Evolutionary conservation across 2,888 invertebrate genomes (phyloP).

Genomic region (Strigamia maritima): DNA sequence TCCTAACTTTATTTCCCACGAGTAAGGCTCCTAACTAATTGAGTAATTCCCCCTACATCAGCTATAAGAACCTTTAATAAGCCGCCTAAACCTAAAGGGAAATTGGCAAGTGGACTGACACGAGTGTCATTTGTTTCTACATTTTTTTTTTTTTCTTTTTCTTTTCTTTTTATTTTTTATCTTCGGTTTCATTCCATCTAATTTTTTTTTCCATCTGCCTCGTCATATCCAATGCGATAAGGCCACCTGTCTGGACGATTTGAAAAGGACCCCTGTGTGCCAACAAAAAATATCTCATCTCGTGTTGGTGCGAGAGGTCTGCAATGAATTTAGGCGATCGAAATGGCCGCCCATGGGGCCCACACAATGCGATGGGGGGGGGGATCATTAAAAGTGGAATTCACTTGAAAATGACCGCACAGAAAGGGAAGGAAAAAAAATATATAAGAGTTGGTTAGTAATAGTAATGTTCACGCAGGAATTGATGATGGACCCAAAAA

Average conservation of each 20-base stretch:
- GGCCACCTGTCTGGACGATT: slow-evolving; percentile 21
- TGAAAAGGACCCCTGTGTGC: slow-evolving; percentile 25
- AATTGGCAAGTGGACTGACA: slow-evolving; percentile 25
- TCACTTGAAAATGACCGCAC: slow-evolving; percentile 20
- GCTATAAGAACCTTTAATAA: slow-evolving; percentile 13
- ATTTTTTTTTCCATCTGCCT: slow-evolving; percentile 15
- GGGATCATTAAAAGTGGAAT: slow-evolving; percentile 12
- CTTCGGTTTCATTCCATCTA: not conserved
- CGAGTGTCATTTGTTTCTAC: slow-evolving; percentile 14
- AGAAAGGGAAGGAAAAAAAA: not conserved
- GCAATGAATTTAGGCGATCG: slow-evolving; percentile 21
- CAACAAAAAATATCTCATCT: slow-evolving; percentile 27
- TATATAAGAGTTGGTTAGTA: slow-evolving; percentile 12
- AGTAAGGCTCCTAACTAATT: not conserved
- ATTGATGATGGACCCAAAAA: not conserved
- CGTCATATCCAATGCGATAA: slow-evolving; percentile 27
- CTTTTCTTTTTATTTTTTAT: not conserved
- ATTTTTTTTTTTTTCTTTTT: not conserved
- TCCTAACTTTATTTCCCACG: slow-evolving; percentile 5
- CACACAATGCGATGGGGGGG: slow-evolving; percentile 24
- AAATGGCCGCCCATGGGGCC: slow-evolving; percentile 29
- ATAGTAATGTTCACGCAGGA: not conserved
- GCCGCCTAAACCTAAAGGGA: slow-evolving; percentile 19
- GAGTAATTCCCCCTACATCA: slow-evolving; percentile 23
- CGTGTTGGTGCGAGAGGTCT: slow-evolving; percentile 13